These are phyloP conservation scores for Aptenodytes forsteri DNA, from an alignment of 2,113 vertebrate genomes.

Conservation along the genomic window DNA sequence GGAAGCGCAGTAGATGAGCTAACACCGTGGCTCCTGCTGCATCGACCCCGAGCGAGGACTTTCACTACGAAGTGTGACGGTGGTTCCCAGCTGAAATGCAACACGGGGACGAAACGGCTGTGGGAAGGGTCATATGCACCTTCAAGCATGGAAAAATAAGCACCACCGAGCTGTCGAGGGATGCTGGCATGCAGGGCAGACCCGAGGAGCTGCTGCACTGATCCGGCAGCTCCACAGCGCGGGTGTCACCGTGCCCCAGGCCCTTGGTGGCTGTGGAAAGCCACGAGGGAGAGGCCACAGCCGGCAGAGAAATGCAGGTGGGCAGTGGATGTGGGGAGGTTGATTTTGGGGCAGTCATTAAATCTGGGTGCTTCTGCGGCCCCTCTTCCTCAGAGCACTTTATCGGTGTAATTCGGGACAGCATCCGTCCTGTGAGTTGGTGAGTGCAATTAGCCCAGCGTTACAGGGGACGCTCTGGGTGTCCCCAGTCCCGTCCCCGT, in stretches of 20 bases:
- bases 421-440: fast-evolving
- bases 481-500: not conserved
- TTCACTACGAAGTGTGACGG: fast-evolving
- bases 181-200: not conserved
- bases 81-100: not conserved
- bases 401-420: not conserved
- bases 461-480: not conserved
- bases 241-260: not conserved
- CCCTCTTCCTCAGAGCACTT: not conserved
- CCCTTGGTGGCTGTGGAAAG: not conserved
- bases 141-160: not conserved
- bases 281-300: not conserved
- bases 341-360: not conserved
- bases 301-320: not conserved
- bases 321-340: not conserved
- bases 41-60: fast-evolving
- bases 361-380: fast-evolving
- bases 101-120: fast-evolving
- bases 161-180: fast-evolving
- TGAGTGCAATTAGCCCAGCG: fast-evolving
- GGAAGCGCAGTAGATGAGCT: not conserved
- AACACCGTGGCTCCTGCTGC: not conserved
- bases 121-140: not conserved
- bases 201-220: not conserved
- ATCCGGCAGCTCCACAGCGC: fast-evolving